Percentiles rank a stretch among this genome's conserved stretches.
Evolutionary conservation across 1,140 invertebrate species (phyloP).

Genomic region (Pseudomyrmex flavicornis): DNA sequence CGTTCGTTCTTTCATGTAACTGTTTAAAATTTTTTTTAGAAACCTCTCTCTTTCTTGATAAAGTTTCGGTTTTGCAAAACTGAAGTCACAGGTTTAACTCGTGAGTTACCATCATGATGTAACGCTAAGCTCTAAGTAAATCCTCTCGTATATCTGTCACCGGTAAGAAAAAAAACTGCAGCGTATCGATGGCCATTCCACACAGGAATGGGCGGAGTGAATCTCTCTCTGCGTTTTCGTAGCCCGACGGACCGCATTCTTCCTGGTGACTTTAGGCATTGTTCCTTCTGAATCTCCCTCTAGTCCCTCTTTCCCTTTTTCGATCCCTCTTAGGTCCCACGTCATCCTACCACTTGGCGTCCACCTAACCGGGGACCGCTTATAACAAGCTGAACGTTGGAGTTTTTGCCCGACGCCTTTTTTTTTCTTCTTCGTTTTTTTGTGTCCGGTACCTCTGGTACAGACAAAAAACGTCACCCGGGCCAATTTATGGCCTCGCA

Average conservation of each 20-base stretch:
- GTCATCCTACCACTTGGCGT: constrained; percentile 58
- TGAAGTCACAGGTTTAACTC: constrained; percentile 41
- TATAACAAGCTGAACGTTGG: constrained; percentile 77
- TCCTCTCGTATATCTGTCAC: constrained; percentile 82
- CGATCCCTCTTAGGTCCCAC: constrained; percentile 46
- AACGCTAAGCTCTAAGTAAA: constrained; percentile 77
- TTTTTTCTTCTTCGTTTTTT: constrained; percentile 69
- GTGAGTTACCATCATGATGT: constrained; percentile 71
- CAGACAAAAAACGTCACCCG: constrained; percentile 81
- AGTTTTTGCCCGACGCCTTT: constrained; percentile 72
- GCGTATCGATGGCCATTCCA: constrained; percentile 64
- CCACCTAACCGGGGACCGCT: constrained; percentile 65
- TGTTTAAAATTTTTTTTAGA: neutral
- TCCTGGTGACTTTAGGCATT: constrained; percentile 84
- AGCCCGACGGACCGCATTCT: constrained; percentile 85
- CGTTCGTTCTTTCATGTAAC: neutral
- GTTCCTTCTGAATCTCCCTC: constrained; percentile 77
- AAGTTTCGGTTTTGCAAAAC: neutral
- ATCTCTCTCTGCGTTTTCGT: constrained; percentile 65
- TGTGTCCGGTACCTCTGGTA: constrained; percentile 61
- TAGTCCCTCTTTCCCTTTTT: constrained; percentile 67
- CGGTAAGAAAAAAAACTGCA: constrained; percentile 46
- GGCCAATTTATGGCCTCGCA: constrained; percentile 81
- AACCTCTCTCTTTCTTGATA: neutral
- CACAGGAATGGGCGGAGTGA: constrained; percentile 58